Percentiles rank a stretch among this genome's conserved stretches.
Conservation (phyloP, 2,888 invertebrate species). For the Eristalis intricaria region DNA sequence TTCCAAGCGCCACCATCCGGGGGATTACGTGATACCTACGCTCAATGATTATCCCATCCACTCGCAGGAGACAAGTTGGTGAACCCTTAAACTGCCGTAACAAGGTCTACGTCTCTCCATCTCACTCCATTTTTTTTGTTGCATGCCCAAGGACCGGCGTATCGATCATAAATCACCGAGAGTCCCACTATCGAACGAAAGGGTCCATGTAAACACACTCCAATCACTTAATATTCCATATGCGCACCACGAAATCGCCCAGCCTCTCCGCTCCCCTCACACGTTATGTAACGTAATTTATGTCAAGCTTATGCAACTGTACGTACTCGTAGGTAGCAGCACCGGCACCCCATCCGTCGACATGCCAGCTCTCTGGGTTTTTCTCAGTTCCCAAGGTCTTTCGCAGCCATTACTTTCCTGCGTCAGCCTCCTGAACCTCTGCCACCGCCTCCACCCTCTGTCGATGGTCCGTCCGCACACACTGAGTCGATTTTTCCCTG, state of each 20-base stretch:
- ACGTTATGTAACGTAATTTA: constrained; percentile 38
- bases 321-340: not conserved
- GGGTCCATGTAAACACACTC: constrained; percentile 31
- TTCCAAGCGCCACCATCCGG: not conserved
- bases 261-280: not conserved
- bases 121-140: not conserved
- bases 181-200: not conserved
- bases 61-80: not conserved
- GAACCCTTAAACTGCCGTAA: not conserved
- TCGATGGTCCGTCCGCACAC: not conserved
- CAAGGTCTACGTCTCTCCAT: not conserved
- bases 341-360: not conserved
- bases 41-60: not conserved
- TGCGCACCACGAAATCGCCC: constrained; percentile 8
- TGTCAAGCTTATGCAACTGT: constrained; percentile 38
- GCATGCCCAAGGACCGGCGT: not conserved
- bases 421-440: not conserved
- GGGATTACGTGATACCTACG: not conserved
- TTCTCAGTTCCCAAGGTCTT: constrained; percentile 27
- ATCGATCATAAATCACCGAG: constrained; percentile 16
- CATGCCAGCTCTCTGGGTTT: not conserved
- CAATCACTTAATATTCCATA: constrained; percentile 49
- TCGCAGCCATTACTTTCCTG: constrained; percentile 27
- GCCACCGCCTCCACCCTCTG: too few species aligned
- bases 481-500: constrained; percentile 35